Evolutionary conservation across 2,797 vertebrate genomes (phyloP).

Genomic region (Rallus crepitans): DNA sequence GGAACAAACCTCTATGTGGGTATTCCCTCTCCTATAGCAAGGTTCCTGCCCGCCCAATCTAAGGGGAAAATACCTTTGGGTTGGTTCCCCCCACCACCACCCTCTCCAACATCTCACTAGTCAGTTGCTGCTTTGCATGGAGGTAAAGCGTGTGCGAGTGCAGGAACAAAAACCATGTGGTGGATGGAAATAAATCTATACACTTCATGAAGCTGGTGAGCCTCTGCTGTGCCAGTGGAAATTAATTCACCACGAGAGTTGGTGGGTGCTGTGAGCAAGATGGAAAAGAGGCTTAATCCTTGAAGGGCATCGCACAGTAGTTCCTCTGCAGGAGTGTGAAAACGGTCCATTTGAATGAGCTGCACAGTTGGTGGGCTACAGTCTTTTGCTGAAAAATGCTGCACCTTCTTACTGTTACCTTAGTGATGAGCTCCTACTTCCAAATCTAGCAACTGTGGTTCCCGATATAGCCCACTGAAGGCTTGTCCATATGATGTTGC

Average conservation of each 20-base stretch:
- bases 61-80: background rate
- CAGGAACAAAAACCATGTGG: background rate
- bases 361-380: background rate
- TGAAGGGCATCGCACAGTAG: background rate
- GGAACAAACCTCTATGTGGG: background rate
- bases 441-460: background rate
- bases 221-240: background rate
- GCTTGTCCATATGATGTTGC: background rate
- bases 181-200: background rate
- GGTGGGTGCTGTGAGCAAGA: background rate
- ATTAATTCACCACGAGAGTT: background rate
- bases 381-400: background rate
- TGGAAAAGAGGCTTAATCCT: background rate
- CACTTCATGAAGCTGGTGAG: background rate
- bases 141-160: background rate
- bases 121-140: background rate
- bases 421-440: constrained; percentile 15
- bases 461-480: background rate
- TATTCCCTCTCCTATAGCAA: background rate
- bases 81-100: background rate
- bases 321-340: constrained; percentile 10
- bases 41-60: background rate
- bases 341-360: background rate
- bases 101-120: background rate
- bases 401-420: constrained; percentile 15